Percentiles rank a stretch among this genome's conserved stretches.
These are phyloP conservation scores for Microctenopoma steveboyesi DNA, from an alignment of 2,797 vertebrate species.

Conservation along the genomic window DNA sequence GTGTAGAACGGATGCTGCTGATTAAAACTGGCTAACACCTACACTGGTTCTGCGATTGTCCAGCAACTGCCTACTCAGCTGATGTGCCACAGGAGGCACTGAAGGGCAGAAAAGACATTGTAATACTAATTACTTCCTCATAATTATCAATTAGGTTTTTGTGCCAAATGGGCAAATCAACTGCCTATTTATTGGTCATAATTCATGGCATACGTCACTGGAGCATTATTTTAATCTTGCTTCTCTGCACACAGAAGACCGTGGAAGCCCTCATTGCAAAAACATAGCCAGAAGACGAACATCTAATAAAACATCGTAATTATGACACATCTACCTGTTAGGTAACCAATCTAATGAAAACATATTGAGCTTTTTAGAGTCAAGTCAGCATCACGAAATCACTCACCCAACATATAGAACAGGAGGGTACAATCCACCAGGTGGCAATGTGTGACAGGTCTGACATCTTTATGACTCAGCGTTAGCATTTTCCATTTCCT, in stretches of 20 bases:
- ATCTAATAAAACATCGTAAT: background rate
- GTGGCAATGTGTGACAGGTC: slow-evolving; percentile 61
- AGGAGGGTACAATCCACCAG: slow-evolving; percentile 55
- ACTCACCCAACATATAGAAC: background rate
- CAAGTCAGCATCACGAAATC: slow-evolving; percentile 1
- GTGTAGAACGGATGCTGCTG: slow-evolving; percentile 64
- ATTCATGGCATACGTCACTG: background rate
- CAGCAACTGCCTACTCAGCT: slow-evolving; percentile 58
- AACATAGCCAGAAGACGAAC: background rate
- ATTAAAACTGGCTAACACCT: slow-evolving; percentile 68
- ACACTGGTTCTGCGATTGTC: slow-evolving; percentile 48
- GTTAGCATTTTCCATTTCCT: slow-evolving; percentile 36
- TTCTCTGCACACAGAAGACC: slow-evolving; percentile 1
- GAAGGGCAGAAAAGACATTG: slow-evolving; percentile 21
- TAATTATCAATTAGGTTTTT: slow-evolving; percentile 12
- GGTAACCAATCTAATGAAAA: background rate
- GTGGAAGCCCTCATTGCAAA: background rate
- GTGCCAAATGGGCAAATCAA: slow-evolving; percentile 14
- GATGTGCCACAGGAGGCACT: slow-evolving; percentile 31
- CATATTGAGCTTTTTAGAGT: background rate
- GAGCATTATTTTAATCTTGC: background rate
- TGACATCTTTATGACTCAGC: slow-evolving; percentile 67
- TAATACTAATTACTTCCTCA: slow-evolving; percentile 18
- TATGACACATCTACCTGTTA: background rate
- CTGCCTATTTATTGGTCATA: slow-evolving; percentile 4